phyloP scores from a whole-genome alignment of 2,797 vertebrate species.

The Apogon talboti region DNA sequence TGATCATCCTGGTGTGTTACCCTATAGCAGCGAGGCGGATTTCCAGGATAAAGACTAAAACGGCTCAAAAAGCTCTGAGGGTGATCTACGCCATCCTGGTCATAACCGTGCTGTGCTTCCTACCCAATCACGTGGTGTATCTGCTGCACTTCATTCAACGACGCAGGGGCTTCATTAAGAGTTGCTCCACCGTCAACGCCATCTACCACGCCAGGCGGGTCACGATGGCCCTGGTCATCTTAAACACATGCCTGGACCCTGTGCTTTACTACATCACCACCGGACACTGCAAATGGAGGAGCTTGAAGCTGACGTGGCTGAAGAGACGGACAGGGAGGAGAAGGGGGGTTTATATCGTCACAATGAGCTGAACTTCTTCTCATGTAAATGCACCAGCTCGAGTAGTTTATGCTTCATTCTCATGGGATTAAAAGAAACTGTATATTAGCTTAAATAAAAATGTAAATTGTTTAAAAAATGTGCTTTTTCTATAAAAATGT shows the following conservation, averaged over 20 bases:
- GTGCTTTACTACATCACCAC: constrained; percentile 86
- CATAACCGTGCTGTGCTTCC: constrained; percentile 87
- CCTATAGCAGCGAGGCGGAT: constrained; percentile 76
- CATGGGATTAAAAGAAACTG: no score
- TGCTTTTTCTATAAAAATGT: constrained; percentile 53
- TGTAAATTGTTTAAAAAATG: not conserved
- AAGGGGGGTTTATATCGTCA: constrained; percentile 75
- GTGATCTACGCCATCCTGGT: constrained; percentile 80
- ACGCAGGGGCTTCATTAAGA: constrained; percentile 57
- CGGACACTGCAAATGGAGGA: constrained; percentile 72
- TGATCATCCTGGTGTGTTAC: constrained; percentile 81
- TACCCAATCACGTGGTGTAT: constrained; percentile 86
- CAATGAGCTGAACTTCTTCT: constrained; percentile 17
- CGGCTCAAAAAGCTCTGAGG: constrained; percentile 71
- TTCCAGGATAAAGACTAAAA: constrained; percentile 55
- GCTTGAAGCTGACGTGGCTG: constrained; percentile 35
- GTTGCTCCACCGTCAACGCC: not conserved
- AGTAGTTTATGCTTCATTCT: not conserved
- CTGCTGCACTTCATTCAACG: constrained; percentile 80
- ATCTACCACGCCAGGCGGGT: constrained; percentile 80
- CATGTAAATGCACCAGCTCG: constrained; percentile 8
- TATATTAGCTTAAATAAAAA: no score
- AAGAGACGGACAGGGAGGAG: constrained; percentile 39
- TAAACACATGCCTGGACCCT: constrained; percentile 89
- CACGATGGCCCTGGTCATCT: constrained; percentile 83